A percentile compares a stretch with the other conserved stretches of the same genome.
phyloP scores from a whole-genome alignment of 2,113 vertebrate genomes.

The Ageneiosus marmoratus region DNA sequence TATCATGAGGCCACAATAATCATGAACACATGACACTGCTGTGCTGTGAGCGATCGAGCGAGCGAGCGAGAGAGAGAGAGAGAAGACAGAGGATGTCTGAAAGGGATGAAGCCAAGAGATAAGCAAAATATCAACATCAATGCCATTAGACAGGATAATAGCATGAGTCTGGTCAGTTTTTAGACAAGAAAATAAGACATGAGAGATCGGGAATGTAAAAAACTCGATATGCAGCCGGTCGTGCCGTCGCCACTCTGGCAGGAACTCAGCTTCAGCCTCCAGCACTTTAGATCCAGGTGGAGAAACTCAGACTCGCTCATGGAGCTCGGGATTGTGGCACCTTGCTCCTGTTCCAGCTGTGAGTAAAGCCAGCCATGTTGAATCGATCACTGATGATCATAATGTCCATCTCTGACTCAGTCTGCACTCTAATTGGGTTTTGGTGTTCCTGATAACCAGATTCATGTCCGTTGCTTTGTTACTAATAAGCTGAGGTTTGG shows the following conservation, averaged over 20 bases:
- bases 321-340: constrained; percentile 35
- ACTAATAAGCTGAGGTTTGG: neutral
- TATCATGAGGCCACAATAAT: constrained; percentile 66
- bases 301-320: neutral
- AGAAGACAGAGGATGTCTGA: neutral
- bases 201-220: constrained; percentile 38
- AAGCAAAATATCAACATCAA: neutral
- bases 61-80: neutral
- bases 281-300: neutral
- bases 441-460: neutral
- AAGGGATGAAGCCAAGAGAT: neutral
- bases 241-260: constrained; percentile 31
- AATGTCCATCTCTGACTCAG: neutral
- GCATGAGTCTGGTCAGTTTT: neutral
- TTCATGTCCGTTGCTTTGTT: neutral
- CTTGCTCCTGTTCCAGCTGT: constrained; percentile 46
- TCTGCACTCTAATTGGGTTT: neutral
- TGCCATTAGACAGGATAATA: too few relatives aligned
- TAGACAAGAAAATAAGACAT: neutral
- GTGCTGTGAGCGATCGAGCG: neutral
- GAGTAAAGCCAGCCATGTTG: constrained; percentile 13
- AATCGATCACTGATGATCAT: neutral
- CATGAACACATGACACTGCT: constrained; percentile 62
- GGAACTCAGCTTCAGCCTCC: constrained; percentile 31
- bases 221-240: constrained; percentile 38